Base-by-base conservation (phyloP, 1,140 invertebrate species). In the Dysdera silvatica region DNA sequence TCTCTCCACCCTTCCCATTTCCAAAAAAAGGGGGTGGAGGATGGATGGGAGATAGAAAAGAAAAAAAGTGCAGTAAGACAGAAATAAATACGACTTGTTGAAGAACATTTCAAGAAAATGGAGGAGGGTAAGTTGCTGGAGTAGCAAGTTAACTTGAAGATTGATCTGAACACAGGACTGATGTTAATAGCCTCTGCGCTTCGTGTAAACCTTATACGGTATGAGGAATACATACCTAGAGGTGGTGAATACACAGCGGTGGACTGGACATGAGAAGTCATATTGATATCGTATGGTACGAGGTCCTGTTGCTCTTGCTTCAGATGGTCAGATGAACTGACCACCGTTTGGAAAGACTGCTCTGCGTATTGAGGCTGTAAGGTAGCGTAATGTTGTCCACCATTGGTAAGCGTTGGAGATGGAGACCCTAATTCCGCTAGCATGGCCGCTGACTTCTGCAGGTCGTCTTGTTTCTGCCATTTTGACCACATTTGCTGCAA, bases 221-320 rank as follows among this genome's bases (percentile, higher is more conserved):
- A n/a, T n/a, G 33, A 51, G 29, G 18, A 33, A 7, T 16, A 51
- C 67, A 61, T 81, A 69, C 83, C 85, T 71, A 88, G 81, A 63
- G 86, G 84, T 65, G 84, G 83, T 56, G 86, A 86, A 75, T 88
- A 89, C n/a, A 88, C 78, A 81, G 86, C 79, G 71, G 71, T 78
- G 70, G 77, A 82, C 71, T 84, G 83, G 63, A 83, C 77, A 74
- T 87, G 85, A 31, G 84, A 84, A 67, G 82, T 83, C 74, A 86
- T 85, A 69, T 78, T 80, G 71, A 87, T 86, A 74, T 88, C 66
- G 53, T 62, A 56, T 37, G 59, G 48, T 37, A 68, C 66, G 43
- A 67, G 40, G 35, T 66, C 43, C 28, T 59, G 52, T n/a, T n/a
- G n/a, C 16, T 65, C 62, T n/a, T 65, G 62, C 37, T 69, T 69